Base-by-base conservation (phyloP, 2,113 vertebrate species). In the Mirounga angustirostris region DNA sequence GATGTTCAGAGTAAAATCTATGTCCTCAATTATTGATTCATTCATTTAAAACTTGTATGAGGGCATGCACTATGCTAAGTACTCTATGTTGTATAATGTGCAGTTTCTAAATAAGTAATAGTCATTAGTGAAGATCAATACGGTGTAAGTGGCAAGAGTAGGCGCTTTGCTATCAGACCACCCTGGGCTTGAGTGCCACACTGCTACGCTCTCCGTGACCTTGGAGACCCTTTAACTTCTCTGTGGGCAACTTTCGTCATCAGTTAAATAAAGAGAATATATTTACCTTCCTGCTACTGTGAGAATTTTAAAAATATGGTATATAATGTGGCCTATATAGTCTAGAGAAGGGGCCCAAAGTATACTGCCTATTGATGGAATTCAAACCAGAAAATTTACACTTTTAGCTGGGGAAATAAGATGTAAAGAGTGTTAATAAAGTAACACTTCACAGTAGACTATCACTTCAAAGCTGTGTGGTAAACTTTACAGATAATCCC, bases 21-120 rank as follows among this genome's bases (percentile, higher is more conserved):
- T 36, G 5, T 67, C 80, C 43, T 87, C 40, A 43, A 58, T 76
- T 69, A 94, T n/a, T 83, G n/a, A 43, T 82, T 54, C n/a, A 56
- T 58, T 79, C 12, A 80, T 52, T 93, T 79, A 95, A 94, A 91
- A 82, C 1, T 79, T 73, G 50, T 63, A 56, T 89, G 58, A 92
- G 21, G 24, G 8, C 2, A 6, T 86, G 14, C 2, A 5, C 50
- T 67, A 16, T 30, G 12, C 15, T 63, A 61, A 79, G 33, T 50
- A 46, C 5, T 61, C n/a, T 43, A 67, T 79, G 59, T 61, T 7
- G 43, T 59, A 40, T 7, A 40, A 43, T 46, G 43, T 18, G 58
- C 7, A 59, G 50, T 87, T 91, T 85, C 71, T 84, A 71, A 83
- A 56, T 82, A 81, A 71, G 21, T 36, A 19, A 43, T 10, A 54